Conservation (phyloP, 2,888 invertebrate species). For the Heliconius aoede region DNA sequence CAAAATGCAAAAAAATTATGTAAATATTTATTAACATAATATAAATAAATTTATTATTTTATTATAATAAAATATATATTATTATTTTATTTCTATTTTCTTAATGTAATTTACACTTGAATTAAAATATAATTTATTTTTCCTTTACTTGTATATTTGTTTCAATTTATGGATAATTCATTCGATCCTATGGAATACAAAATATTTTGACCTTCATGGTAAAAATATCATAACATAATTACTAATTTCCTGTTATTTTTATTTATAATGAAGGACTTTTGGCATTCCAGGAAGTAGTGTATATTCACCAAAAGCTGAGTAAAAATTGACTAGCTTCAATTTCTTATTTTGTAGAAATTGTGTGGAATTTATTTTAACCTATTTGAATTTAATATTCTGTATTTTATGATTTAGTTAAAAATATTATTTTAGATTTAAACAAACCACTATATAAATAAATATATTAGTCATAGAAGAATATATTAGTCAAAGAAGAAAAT, state of each 20-base stretch:
- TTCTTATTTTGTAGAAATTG: background rate
- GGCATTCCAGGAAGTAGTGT: background rate
- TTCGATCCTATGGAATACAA: background rate
- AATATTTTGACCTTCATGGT: slow-evolving; percentile 28
- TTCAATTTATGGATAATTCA: no score
- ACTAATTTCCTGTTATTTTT: slow-evolving; percentile 10
- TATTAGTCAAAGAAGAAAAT: no score
- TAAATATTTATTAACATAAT: no score
- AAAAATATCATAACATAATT: slow-evolving; percentile 20
- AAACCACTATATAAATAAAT: background rate
- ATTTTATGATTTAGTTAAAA: background rate
- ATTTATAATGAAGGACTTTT: slow-evolving; percentile 16
- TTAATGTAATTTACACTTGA: no score
- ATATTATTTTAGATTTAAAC: background rate
- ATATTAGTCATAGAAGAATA: background rate
- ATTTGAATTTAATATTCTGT: background rate
- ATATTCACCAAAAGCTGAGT: background rate
- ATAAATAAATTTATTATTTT: no score
- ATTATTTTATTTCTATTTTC: no score
- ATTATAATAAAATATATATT: no score
- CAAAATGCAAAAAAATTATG: no score
- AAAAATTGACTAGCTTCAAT: background rate
- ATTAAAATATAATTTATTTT: no score
- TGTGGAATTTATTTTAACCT: background rate
- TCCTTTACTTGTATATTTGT: no score